Conservation (phyloP, 1,140 invertebrate genomes). For the Pseudomyrmex concolor region DNA sequence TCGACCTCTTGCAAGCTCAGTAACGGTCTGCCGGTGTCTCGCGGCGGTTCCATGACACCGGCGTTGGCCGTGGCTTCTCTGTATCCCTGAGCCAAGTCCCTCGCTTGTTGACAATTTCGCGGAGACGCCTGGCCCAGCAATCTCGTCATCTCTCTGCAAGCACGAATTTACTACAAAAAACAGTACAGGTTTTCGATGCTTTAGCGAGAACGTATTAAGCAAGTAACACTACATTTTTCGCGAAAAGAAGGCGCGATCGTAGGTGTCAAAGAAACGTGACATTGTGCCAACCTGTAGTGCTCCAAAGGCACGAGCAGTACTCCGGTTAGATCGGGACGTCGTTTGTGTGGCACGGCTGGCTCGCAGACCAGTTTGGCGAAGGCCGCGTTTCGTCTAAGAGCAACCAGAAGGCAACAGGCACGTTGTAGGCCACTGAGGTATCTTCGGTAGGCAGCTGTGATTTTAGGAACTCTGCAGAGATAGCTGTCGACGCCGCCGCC, state of each 20-base stretch:
- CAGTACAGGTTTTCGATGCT: constrained; percentile 38
- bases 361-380: constrained; percentile 91
- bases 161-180: constrained; percentile 56
- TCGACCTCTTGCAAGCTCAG: constrained; percentile 93
- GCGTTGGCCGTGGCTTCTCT: constrained; percentile 92
- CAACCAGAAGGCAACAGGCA: constrained; percentile 91
- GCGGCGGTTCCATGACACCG: constrained; percentile 92
- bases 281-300: constrained; percentile 87
- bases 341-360: constrained; percentile 89
- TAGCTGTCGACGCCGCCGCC: constrained; percentile 91
- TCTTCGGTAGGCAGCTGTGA: constrained; percentile 90
- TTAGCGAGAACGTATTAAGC: neutral
- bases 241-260: neutral
- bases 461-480: constrained; percentile 89
- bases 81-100: constrained; percentile 86
- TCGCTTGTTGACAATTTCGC: constrained; percentile 80
- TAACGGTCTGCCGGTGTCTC: constrained; percentile 90
- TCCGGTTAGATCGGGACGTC: constrained; percentile 92
- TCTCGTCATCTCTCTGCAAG: constrained; percentile 83
- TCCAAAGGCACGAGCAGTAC: constrained; percentile 92
- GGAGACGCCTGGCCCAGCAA: constrained; percentile 81
- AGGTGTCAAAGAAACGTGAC: neutral
- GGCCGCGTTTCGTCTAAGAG: constrained; percentile 86
- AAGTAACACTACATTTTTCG: no score
- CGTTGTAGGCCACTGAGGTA: constrained; percentile 93